A percentile compares a stretch with the other conserved stretches of the same genome.
Conservation (phyloP, 2,797 vertebrate species). For the Pseudomugil gertrudae region DNA sequence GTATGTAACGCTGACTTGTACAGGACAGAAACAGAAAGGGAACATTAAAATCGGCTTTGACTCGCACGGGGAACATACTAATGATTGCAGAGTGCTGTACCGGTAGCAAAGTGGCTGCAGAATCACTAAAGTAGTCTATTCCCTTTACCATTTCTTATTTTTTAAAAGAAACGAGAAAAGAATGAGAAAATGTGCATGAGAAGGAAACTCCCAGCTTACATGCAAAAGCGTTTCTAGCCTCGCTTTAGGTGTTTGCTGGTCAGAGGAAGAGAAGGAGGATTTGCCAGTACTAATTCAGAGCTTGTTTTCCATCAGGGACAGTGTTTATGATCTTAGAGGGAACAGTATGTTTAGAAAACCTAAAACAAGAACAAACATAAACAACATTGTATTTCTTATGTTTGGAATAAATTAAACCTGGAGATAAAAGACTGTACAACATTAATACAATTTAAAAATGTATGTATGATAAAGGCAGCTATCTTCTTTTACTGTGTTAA, state of each 20-base stretch:
- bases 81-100: constrained; percentile 3
- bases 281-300: too few species aligned
- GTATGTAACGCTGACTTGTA: background rate
- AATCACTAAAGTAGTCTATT: background rate
- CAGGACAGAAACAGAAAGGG: background rate
- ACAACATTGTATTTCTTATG: too few species aligned
- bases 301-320: too few species aligned
- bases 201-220: background rate
- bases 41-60: constrained; percentile 3
- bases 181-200: background rate
- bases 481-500: too few species aligned
- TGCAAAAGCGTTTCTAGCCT: background rate
- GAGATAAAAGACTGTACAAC: too few species aligned
- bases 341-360: too few species aligned
- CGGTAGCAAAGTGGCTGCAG: background rate
- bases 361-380: too few species aligned
- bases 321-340: too few species aligned
- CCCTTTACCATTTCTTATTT: background rate
- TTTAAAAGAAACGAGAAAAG: background rate
- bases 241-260: background rate
- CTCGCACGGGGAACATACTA: background rate
- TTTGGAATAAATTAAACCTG: too few species aligned
- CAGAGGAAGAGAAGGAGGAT: background rate
- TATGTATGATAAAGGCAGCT: too few species aligned
- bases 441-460: too few species aligned